Percentiles rank a stretch among this genome's conserved stretches.
These are phyloP conservation scores for Epinephelus awoara DNA, from an alignment of 2,797 vertebrate genomes.

Conservation along the genomic window DNA sequence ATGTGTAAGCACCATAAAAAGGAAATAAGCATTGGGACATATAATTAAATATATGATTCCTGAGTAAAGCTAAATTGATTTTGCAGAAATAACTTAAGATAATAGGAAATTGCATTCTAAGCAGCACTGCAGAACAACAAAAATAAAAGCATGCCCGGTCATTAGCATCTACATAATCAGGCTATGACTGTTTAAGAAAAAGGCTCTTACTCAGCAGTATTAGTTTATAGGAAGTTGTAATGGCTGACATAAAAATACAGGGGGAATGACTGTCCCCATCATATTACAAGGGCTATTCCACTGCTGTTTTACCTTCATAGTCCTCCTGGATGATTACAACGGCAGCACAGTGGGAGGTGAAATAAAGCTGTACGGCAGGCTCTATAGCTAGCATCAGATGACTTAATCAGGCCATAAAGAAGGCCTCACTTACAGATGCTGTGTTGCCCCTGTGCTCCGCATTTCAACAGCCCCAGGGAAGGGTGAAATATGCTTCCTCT, in stretches of 20 bases:
- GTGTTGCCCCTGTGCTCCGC: constrained; percentile 75
- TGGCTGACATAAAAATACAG: constrained; percentile 60
- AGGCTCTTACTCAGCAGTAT: constrained; percentile 45
- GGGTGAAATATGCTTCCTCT: constrained; percentile 83
- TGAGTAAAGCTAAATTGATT: neutral
- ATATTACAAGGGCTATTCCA: constrained; percentile 61
- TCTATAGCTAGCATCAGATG: constrained; percentile 74
- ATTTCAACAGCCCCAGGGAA: constrained; percentile 82
- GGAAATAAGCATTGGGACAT: neutral
- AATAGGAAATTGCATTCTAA: constrained; percentile 4
- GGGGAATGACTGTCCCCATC: constrained; percentile 53
- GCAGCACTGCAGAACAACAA: constrained; percentile 24
- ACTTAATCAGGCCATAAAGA: constrained; percentile 85
- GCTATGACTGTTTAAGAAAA: constrained; percentile 13
- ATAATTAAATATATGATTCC: neutral
- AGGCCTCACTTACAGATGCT: constrained; percentile 81
- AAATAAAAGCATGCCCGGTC: neutral
- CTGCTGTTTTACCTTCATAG: constrained; percentile 61
- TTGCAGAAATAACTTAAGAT: constrained; percentile 12
- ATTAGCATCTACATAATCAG: constrained; percentile 38
- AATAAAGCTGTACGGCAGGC: constrained; percentile 69
- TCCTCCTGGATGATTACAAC: constrained; percentile 75
- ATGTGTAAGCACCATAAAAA: neutral
- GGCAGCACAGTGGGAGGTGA: constrained; percentile 68
- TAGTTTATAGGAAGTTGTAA: constrained; percentile 56